phyloP scores from a whole-genome alignment of 2,888 invertebrate species.

The Drosophila aldrichi region DNA sequence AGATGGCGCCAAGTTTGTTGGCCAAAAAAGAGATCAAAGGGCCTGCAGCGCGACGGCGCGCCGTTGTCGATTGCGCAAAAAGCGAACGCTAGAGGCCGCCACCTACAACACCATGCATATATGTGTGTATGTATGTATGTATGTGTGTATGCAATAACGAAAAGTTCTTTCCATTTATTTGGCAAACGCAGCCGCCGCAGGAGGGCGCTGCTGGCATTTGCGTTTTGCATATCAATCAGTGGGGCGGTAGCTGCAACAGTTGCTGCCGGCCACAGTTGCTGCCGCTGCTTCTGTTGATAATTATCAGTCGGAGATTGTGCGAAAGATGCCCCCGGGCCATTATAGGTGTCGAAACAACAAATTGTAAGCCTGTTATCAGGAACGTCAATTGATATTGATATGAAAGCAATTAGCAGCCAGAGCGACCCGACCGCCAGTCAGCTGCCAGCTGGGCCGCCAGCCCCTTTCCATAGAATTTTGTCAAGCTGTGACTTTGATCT shows the following conservation, averaged over 20 bases:
- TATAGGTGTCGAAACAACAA: conserved; percentile 67
- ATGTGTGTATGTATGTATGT: too few species aligned
- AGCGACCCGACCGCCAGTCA: conserved; percentile 31
- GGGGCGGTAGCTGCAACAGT: conserved; percentile 26
- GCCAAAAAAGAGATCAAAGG: conserved; percentile 65
- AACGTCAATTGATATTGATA: conserved; percentile 62
- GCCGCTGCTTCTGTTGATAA: conserved; percentile 56
- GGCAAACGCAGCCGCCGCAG: conserved; percentile 12
- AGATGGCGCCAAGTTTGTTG: conserved; percentile 71
- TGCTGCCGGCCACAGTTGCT: conserved; percentile 28
- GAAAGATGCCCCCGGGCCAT: conserved; percentile 53
- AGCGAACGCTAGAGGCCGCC: conserved; percentile 50
- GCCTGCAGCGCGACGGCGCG: conserved; percentile 37
- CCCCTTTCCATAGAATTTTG: conserved; percentile 69
- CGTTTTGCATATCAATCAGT: conserved; percentile 68
- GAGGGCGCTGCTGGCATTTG: conserved; percentile 13
- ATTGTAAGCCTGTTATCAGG: conserved; percentile 63
- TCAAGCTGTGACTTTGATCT: conserved; percentile 81
- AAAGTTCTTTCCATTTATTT: conserved; percentile 30
- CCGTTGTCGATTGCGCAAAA: conserved; percentile 54
- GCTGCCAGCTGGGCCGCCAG: conserved; percentile 28
- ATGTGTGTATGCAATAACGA: not conserved
- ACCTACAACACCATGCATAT: conserved; percentile 14
- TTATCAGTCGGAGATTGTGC: conserved; percentile 53
- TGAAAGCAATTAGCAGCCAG: conserved; percentile 75